phyloP scores from a whole-genome alignment of 2,888 invertebrate species.

The Eledona agricola region DNA sequence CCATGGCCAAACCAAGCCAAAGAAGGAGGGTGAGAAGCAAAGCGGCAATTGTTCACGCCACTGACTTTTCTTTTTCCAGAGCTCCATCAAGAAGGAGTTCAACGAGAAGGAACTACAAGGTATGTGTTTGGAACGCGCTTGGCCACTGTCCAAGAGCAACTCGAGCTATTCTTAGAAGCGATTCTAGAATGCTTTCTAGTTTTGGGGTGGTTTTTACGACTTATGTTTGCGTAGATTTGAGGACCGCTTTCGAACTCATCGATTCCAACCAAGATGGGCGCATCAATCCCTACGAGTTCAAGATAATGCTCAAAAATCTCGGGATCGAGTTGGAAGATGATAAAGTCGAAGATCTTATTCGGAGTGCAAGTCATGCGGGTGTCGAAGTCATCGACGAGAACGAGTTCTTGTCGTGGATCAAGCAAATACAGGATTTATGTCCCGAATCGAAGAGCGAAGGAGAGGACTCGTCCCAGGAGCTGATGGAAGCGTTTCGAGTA shows the following conservation, averaged over 20 bases:
- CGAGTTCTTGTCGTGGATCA: slow-evolving; percentile 81
- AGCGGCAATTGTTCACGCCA: neutral
- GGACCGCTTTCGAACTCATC: slow-evolving; percentile 79
- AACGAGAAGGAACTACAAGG: slow-evolving; percentile 52
- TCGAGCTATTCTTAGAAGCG: slow-evolving; percentile 28
- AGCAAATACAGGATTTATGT: slow-evolving; percentile 75
- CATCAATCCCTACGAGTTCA: slow-evolving; percentile 78
- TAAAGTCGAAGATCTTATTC: slow-evolving; percentile 76
- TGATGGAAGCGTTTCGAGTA: slow-evolving; percentile 88
- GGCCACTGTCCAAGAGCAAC: slow-evolving; percentile 30
- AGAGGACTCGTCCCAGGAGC: slow-evolving; percentile 77
- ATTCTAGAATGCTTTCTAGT: no score
- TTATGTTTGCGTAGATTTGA: slow-evolving; percentile 69
- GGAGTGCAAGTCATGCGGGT: slow-evolving; percentile 72
- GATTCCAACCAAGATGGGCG: slow-evolving; percentile 82
- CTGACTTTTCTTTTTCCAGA: slow-evolving; percentile 43
- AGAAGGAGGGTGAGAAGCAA: slow-evolving; percentile 27
- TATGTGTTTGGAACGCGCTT: slow-evolving; percentile 36
- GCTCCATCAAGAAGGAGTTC: slow-evolving; percentile 53
- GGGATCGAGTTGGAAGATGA: slow-evolving; percentile 80
- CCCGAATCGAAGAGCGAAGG: slow-evolving; percentile 70
- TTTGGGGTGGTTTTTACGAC: no score
- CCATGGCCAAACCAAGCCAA: slow-evolving; percentile 26
- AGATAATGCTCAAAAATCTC: slow-evolving; percentile 80
- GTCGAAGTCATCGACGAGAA: slow-evolving; percentile 80